Evolutionary conservation across 2,113 vertebrate species (phyloP), one percentile per base, ranked within the genome.

Genomic region (Cyanocitta stelleri): DNA sequence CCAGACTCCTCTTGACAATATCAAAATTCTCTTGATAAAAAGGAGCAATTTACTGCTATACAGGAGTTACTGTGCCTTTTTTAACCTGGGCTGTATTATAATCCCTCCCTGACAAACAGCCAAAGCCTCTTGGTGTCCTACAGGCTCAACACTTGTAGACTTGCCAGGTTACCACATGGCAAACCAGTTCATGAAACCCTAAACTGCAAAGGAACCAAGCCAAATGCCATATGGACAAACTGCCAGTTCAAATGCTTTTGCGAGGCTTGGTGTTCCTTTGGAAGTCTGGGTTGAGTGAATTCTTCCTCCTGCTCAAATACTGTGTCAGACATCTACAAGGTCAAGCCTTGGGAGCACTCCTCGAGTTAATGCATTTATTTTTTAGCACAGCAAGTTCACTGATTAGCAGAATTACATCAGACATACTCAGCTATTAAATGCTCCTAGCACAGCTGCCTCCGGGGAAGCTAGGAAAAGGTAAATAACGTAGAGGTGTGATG

Each of bases 221-320:
- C 96, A 96, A 92, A 56, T 41, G 93, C 94, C 95, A 95, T 86
- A 91, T 91, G 96, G 94, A 95, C 86, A 68, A 87, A 86, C 44
- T 52, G 61, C 43, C 80, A 68, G 68, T 64, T 92, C 73, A 81
- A 92, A 78, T 10, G 77, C 35, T 95, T 89, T 61, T 41, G 67
- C 0, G 20, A 87, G 37, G 44, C 77, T 92, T 78, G 48, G 56
- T 85, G 86, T 37, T 76, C 64, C 54, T 92, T 93, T 89, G 52
- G 62, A 96, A 56, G 84, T 81, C 86, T 95, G 72, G 69, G n/a
- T 80, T 94, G 85, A 95, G 55, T 41, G 64, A 91, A 61, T 72
- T 91, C 63, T 63, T 92, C 32, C 48, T 90, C 55, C 64, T 87
- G 84, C 55, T 82, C 94, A 95, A 71, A 72, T 29, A 91, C 56